These are phyloP conservation scores for Athetis lepigone DNA, from an alignment of 2,888 invertebrate genomes.

Conservation along the genomic window DNA sequence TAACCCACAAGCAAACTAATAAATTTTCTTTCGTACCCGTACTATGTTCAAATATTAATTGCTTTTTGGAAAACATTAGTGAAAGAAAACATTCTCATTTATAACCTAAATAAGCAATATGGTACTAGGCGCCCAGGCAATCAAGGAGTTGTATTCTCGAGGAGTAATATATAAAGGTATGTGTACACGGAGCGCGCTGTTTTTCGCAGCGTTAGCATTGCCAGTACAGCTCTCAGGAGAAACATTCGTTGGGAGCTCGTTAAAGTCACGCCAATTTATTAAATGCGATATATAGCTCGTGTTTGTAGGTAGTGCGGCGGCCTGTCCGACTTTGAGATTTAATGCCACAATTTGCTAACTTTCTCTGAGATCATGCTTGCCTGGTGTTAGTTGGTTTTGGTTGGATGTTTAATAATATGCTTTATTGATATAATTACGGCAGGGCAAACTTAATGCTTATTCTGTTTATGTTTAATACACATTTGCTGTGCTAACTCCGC, in stretches of 20 bases:
- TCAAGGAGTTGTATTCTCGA: slow-evolving; percentile 43
- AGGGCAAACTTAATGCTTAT: background rate
- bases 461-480: too few relatives aligned
- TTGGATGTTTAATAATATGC: background rate
- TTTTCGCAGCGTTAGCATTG: slow-evolving; percentile 57
- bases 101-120: slow-evolving; percentile 38
- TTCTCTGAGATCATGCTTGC: slow-evolving; percentile 43
- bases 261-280: slow-evolving; percentile 75
- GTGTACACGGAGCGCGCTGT: slow-evolving; percentile 52
- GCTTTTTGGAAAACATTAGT: slow-evolving; percentile 19
- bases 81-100: slow-evolving; percentile 33
- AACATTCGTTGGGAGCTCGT: slow-evolving; percentile 73
- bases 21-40: slow-evolving; percentile 7
- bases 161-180: slow-evolving; percentile 49
- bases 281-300: slow-evolving; percentile 70
- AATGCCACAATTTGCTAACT: slow-evolving; percentile 57
- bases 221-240: slow-evolving; percentile 72
- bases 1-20: slow-evolving; percentile 3
- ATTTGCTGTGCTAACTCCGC: too few relatives aligned
- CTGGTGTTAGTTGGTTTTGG: slow-evolving; percentile 17
- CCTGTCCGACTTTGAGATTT: slow-evolving; percentile 58
- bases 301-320: slow-evolving; percentile 52
- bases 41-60: slow-evolving; percentile 42
- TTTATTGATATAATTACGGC: too few relatives aligned
- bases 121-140: slow-evolving; percentile 47